A percentile compares a stretch with the other conserved stretches of the same genome.
These are phyloP conservation scores for Linnaemya vulpina DNA, from an alignment of 2,888 invertebrate species.

Conservation along the genomic window DNA sequence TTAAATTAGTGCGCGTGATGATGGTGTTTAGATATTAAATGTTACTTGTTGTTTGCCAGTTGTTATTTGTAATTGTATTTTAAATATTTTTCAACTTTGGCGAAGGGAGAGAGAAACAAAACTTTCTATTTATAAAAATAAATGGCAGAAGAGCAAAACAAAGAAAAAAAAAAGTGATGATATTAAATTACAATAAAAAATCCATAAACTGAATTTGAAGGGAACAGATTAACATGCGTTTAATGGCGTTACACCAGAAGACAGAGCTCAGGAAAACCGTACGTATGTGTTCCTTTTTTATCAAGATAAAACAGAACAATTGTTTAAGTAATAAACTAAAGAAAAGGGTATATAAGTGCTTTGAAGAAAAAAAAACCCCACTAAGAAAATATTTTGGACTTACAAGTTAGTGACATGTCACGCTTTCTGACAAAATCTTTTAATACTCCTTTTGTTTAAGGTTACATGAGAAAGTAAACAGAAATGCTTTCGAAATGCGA, in stretches of 20 bases:
- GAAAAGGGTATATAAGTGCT: slow-evolving; percentile 33
- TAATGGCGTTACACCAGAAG: slow-evolving; percentile 39
- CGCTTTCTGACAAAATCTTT: slow-evolving; percentile 42
- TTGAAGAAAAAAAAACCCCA: neutral
- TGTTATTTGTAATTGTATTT: slow-evolving; percentile 69
- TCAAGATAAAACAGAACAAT: slow-evolving; percentile 55
- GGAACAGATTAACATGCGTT: slow-evolving; percentile 60
- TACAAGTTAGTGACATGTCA: slow-evolving; percentile 53
- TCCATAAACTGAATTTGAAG: slow-evolving; percentile 46
- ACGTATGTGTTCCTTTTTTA: slow-evolving; percentile 10
- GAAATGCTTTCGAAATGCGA: neutral
- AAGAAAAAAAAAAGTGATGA: slow-evolving; percentile 58
- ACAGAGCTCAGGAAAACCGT: slow-evolving; percentile 19
- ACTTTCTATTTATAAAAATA: slow-evolving; percentile 52
- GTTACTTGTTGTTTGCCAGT: slow-evolving; percentile 69
- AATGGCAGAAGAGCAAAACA: slow-evolving; percentile 13
- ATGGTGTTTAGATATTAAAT: slow-evolving; percentile 74
- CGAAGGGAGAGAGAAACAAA: slow-evolving; percentile 28
- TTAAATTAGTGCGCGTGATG: slow-evolving; percentile 74
- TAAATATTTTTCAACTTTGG: slow-evolving; percentile 42
- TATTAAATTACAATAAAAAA: slow-evolving; percentile 67
- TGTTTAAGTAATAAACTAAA: slow-evolving; percentile 32
- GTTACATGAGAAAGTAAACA: slow-evolving; percentile 13
- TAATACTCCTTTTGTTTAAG: neutral
- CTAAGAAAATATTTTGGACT: neutral